phyloP scores from a whole-genome alignment of 2,797 vertebrate species.

The Rallus crepitans region DNA sequence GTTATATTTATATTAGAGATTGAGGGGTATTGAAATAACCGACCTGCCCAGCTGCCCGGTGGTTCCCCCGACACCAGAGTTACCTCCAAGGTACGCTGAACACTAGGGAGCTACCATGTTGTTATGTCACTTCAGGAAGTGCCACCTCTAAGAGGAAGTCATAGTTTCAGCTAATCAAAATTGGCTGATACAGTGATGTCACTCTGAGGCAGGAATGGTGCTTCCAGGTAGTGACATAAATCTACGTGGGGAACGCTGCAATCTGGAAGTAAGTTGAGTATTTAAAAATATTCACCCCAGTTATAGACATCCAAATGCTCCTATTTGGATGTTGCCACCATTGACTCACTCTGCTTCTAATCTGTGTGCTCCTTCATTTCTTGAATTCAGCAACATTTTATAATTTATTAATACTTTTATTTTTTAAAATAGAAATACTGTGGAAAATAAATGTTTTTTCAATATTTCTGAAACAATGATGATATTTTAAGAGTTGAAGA shows the following conservation, averaged over 20 bases:
- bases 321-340: conserved; percentile 69
- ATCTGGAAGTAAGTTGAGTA: conserved; percentile 69
- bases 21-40: conserved; percentile 86
- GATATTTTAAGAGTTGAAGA: background rate
- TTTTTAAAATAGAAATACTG: conserved; percentile 21
- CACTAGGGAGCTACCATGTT: conserved; percentile 78
- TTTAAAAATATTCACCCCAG: conserved; percentile 76
- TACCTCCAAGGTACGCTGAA: conserved; percentile 84
- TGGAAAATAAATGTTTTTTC: background rate
- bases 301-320: conserved; percentile 73
- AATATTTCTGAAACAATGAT: background rate
- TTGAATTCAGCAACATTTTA: conserved; percentile 27
- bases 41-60: conserved; percentile 86
- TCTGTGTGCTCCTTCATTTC: conserved; percentile 61
- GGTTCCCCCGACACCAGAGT: conserved; percentile 84
- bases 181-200: conserved; percentile 60
- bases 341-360: conserved; percentile 56
- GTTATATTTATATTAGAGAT: conserved; percentile 86
- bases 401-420: background rate
- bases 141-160: conserved; percentile 57
- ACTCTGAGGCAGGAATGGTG: conserved; percentile 42
- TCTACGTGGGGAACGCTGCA: conserved; percentile 53
- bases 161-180: conserved; percentile 63
- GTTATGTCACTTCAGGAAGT: conserved; percentile 72
- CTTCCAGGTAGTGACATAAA: conserved; percentile 68